These are phyloP conservation scores for Chrysolina oricalcia DNA, from an alignment of 2,888 invertebrate genomes.

Conservation along the genomic window DNA sequence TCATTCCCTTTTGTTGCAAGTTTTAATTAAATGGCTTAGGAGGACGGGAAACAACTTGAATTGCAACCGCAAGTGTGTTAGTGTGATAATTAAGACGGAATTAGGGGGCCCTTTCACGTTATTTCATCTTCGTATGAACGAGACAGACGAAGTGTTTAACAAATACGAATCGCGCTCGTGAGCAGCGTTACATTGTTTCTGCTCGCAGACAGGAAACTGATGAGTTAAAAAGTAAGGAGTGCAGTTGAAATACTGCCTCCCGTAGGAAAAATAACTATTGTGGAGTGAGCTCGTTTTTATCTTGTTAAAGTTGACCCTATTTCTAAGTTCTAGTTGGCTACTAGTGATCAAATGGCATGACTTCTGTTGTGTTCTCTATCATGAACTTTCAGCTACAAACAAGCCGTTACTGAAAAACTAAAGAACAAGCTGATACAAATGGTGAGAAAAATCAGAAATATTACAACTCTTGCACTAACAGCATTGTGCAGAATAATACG, in stretches of 20 bases:
- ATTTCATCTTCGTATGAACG: conserved; percentile 31
- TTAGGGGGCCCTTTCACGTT: conserved; percentile 35
- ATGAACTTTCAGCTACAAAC: no score
- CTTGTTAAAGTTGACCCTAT: neutral
- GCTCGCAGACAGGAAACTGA: conserved; percentile 5
- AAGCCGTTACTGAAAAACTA: no score
- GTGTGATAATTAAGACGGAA: conserved; percentile 44
- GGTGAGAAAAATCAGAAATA: no score
- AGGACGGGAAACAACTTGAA: conserved; percentile 42
- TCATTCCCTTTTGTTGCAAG: conserved; percentile 48
- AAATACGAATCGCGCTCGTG: conserved; percentile 3
- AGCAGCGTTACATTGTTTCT: conserved; percentile 6
- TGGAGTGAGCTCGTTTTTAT: neutral
- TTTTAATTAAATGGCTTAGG: conserved; percentile 49
- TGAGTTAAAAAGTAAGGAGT: neutral
- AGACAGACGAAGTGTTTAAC: conserved; percentile 15
- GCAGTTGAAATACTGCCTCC: neutral
- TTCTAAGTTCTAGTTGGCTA: neutral
- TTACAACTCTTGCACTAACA: no score
- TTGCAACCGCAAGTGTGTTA: conserved; percentile 46
- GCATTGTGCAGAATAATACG: no score
- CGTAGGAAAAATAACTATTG: neutral
- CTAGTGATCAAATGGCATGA: neutral
- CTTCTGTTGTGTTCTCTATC: no score
- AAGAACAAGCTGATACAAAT: no score